Conservation (phyloP, 2,797 vertebrate genomes). For the Danio kyathit region DNA sequence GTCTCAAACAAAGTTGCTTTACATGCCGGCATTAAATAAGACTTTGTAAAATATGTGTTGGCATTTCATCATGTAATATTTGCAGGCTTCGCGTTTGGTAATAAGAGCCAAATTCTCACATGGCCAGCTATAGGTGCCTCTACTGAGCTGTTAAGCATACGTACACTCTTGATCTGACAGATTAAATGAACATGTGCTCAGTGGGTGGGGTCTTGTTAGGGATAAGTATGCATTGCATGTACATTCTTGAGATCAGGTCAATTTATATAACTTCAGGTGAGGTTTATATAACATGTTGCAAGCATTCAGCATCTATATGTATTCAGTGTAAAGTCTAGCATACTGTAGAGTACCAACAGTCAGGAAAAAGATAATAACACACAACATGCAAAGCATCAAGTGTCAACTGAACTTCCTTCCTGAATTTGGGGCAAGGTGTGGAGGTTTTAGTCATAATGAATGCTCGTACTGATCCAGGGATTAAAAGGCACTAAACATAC, state of each 20-base stretch:
- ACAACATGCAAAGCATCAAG: neutral
- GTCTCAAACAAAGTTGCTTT: neutral
- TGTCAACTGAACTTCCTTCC: neutral
- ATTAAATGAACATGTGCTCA: neutral
- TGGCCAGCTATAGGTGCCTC: slow-evolving; percentile 6
- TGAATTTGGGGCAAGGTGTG: neutral
- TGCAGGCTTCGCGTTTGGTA: neutral
- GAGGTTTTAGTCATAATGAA: neutral
- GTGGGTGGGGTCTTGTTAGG: neutral
- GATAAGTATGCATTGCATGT: neutral
- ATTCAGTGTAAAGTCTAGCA: neutral
- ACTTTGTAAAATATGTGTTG: neutral
- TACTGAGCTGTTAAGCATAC: slow-evolving; percentile 13
- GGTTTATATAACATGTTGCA: neutral
- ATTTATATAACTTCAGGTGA: neutral
- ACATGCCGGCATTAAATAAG: slow-evolving; percentile 11
- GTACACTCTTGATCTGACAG: neutral
- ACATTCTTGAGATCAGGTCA: neutral
- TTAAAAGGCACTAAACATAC: neutral
- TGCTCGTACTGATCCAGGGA: neutral
- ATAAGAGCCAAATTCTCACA: slow-evolving; percentile 2
- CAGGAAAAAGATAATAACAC: neutral
- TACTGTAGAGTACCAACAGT: neutral
- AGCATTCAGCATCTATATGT: neutral
- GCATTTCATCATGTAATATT: slow-evolving; percentile 15